A percentile compares a stretch with the other conserved stretches of the same genome.
Evolutionary conservation across 2,888 invertebrate genomes (phyloP).

Genomic region (Patella ulyssiponensis): DNA sequence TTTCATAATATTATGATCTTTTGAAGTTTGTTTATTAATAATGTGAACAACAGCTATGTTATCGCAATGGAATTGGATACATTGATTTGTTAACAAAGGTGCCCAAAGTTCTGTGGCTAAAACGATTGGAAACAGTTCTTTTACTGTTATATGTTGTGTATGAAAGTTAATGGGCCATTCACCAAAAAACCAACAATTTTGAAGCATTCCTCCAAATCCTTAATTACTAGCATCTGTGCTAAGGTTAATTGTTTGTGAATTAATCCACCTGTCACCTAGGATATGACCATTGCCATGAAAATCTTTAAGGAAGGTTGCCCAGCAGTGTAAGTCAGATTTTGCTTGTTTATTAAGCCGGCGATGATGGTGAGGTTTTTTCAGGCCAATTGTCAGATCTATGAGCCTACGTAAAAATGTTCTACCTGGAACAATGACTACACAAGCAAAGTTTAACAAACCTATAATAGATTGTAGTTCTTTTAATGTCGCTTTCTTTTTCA

Average conservation of each 20-base stretch:
- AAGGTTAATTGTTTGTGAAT: conserved; percentile 8
- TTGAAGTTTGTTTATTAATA: conserved; percentile 19
- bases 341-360: not conserved
- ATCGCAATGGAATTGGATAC: conserved; percentile 11
- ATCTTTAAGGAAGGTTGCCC: not conserved
- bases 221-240: conserved; percentile 17
- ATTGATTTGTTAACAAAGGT: not conserved
- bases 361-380: conserved; percentile 1
- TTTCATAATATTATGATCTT: conserved; percentile 17
- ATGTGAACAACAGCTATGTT: conserved; percentile 24
- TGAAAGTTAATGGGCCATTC: conserved; percentile 3
- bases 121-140: not conserved
- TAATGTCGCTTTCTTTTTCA: conserved; percentile 16
- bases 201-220: conserved; percentile 23
- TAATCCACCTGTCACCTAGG: conserved; percentile 11
- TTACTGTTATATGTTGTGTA: not conserved
- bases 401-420: conserved; percentile 25
- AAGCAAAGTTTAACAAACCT: conserved; percentile 29
- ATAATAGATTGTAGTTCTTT: conserved; percentile 27
- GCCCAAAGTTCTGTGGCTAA: not conserved
- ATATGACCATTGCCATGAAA: conserved; percentile 10
- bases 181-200: conserved; percentile 18
- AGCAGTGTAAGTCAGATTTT: not conserved
- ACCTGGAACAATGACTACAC: conserved; percentile 26
- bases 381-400: conserved; percentile 18